Percentiles rank a stretch among this genome's conserved stretches.
These are phyloP conservation scores for Platysternon megacephalum DNA, from an alignment of 2,113 vertebrate genomes.

Conservation along the genomic window DNA sequence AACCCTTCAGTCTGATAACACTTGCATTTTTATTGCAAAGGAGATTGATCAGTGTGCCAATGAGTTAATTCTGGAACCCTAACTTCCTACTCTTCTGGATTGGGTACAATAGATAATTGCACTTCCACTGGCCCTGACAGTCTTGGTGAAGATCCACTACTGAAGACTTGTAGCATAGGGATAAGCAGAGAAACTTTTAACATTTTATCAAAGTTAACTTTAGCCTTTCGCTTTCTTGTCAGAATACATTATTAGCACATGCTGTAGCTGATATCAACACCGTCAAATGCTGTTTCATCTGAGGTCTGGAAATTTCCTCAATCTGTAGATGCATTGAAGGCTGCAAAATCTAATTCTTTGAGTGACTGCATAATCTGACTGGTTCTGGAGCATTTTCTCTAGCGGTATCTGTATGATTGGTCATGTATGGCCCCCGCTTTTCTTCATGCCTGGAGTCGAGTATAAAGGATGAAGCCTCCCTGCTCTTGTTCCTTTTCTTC, in stretches of 20 bases:
- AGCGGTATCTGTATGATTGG: too few species aligned
- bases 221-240: neutral
- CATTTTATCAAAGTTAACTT: too few species aligned
- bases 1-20: too few species aligned
- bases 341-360: neutral
- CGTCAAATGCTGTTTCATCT: neutral
- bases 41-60: neutral
- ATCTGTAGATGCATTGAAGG: neutral
- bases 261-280: neutral
- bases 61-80: neutral
- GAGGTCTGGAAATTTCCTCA: neutral
- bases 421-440: too few species aligned
- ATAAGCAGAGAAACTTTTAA: neutral
- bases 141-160: neutral
- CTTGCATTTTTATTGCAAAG: too few species aligned
- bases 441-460: too few species aligned
- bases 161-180: neutral
- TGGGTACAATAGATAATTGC: neutral
- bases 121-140: neutral
- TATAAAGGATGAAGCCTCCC: too few species aligned
- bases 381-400: too few species aligned
- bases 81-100: neutral
- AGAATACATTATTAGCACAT: neutral
- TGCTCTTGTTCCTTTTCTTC: too few species aligned
- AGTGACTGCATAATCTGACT: too few species aligned